Conservation (phyloP, 2,888 invertebrate species). For the Drosophila macrothrix region DNA sequence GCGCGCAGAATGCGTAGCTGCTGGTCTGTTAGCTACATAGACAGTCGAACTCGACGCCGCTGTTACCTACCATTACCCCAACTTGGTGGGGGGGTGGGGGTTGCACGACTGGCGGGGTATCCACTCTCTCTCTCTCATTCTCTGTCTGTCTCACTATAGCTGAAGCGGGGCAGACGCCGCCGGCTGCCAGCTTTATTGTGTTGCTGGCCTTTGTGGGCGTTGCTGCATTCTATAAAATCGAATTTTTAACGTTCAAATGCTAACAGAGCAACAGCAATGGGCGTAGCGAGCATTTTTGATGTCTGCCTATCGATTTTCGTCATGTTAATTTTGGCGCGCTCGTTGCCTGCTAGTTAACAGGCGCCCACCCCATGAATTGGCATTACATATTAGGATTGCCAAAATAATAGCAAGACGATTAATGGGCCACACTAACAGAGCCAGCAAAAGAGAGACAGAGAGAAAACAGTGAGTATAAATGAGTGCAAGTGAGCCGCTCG, state of each 20-base stretch:
- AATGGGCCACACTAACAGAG: constrained; percentile 34
- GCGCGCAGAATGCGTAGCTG: constrained; percentile 79
- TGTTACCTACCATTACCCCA: constrained; percentile 43
- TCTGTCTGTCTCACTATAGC: constrained; percentile 17
- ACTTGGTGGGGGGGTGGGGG: neutral
- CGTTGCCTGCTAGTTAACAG: constrained; percentile 72
- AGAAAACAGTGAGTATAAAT: constrained; percentile 3
- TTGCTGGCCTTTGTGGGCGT: constrained; percentile 62
- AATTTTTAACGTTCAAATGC: constrained; percentile 83
- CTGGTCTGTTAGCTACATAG: constrained; percentile 61
- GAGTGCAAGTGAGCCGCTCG: constrained; percentile 9
- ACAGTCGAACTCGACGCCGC: constrained; percentile 25
- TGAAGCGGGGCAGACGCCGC: constrained; percentile 17
- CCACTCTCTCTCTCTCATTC: constrained; percentile 2
- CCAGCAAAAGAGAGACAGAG: constrained; percentile 4
- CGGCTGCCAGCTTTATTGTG: constrained; percentile 23
- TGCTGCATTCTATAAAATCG: constrained; percentile 82
- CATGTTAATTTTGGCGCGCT: constrained; percentile 69
- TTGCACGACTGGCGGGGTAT: neutral
- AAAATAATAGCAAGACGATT: constrained; percentile 81
- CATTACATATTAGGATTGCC: constrained; percentile 80
- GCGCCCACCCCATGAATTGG: constrained; percentile 80
- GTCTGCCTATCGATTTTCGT: constrained; percentile 56
- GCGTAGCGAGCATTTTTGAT: constrained; percentile 27
- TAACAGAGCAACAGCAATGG: constrained; percentile 74